phyloP scores from a whole-genome alignment of 2,888 invertebrate genomes.

The Pteria penguin region DNA sequence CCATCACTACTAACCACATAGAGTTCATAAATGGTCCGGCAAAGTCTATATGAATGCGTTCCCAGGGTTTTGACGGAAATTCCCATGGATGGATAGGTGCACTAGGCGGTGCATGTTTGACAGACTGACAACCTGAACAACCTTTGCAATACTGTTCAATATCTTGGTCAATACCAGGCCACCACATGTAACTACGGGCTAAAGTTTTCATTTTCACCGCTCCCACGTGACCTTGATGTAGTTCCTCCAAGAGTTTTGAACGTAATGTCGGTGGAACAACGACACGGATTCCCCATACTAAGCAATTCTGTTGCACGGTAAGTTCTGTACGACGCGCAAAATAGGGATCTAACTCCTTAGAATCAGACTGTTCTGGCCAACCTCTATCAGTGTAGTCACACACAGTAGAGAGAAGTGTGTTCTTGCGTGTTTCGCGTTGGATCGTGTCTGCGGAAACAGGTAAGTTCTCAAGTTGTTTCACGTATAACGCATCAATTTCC shows the following conservation, averaged over 20 bases:
- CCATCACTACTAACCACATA: conserved; percentile 76
- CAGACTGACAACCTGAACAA: conserved; percentile 45
- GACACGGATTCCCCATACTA: conserved; percentile 61
- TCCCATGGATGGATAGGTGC: conserved; percentile 67
- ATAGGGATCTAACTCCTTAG: conserved; percentile 7
- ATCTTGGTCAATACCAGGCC: conserved; percentile 55
- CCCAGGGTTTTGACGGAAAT: conserved; percentile 68
- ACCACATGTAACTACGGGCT: conserved; percentile 67
- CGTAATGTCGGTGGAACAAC: conserved; percentile 61
- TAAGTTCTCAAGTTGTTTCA: conserved; percentile 1
- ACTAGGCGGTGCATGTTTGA: conserved; percentile 63
- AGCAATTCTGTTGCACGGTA: not conserved
- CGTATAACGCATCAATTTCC: not conserved
- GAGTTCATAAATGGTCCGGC: conserved; percentile 70
- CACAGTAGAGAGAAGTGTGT: not conserved
- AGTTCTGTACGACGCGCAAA: conserved; percentile 1
- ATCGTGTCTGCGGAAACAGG: not conserved
- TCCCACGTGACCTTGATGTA: conserved; percentile 68
- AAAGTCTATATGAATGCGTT: conserved; percentile 80
- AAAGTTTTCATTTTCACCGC: conserved; percentile 65
- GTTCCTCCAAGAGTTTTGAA: conserved; percentile 49
- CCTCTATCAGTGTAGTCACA: not conserved
- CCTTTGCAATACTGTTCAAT: conserved; percentile 51
- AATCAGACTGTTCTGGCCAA: not conserved
- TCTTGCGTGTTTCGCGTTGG: not conserved